Evolutionary conservation across 2,888 invertebrate species (phyloP), one percentile per base, ranked within the genome.

Genomic region (Pseudoips prasinana): DNA sequence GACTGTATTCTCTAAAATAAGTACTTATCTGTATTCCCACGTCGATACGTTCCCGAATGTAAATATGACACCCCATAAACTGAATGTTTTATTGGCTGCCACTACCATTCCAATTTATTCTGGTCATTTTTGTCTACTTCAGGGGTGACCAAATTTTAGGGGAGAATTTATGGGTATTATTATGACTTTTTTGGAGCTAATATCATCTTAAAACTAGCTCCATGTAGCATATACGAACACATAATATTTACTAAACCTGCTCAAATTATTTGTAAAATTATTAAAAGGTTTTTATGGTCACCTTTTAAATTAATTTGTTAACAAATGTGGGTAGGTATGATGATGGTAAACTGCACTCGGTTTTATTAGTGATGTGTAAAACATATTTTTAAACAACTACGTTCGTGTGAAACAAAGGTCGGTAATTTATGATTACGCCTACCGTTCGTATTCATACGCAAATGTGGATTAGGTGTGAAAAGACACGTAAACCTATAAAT

Each of bases 61-160:
- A 87, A 87, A 87, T 86, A 87, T 86, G 86, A 87, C 88, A 88
- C 87, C 84, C 86, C 79, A 86, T 88, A 88, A 87, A 87, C 74
- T 78, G 78, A 84, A 77, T 86, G 82, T 86, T 87, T 88, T 87
- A 87, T 88, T 66, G 84, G 73, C 76, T 82, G 76, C 81, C 81
- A 86, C 77, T 77, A 69, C 77, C 78, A 84, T 86, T 77, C 83
- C 85, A 87, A 87, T 88, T 87, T 88, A 86, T 86, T 79, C 82
- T 86, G 87, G 87, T 86, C 85, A 87, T 85, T 88, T 85, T 86
- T 85, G 77, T 79, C 74, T 84, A 75, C 64, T 63, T 73, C 71
- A 75, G 81, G 87, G 88, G 86, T 84, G 81, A 81, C 77, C 84
- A 79, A 73, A 78, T 78, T 80, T 79, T 72, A 73, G 81, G 86